Conservation (phyloP, 1,140 invertebrate genomes). For the Liolophura sinensis region DNA sequence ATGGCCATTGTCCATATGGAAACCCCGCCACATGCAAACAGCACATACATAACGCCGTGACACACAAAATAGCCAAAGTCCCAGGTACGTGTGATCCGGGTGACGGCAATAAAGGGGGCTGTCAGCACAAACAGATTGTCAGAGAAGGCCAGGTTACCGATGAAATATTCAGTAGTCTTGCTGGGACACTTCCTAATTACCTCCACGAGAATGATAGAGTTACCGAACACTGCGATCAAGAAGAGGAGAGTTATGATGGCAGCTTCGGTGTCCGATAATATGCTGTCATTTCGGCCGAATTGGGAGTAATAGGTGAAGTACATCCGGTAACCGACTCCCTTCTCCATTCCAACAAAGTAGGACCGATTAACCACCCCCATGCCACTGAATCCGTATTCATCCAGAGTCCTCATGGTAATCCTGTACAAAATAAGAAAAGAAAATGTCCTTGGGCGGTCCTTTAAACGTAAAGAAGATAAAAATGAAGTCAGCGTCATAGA, state of each 20-base stretch:
- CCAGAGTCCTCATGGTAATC: too few relatives aligned
- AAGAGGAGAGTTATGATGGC: conserved; percentile 29
- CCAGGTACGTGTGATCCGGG: conserved; percentile 36
- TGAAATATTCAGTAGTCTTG: conserved; percentile 40
- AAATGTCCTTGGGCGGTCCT: too few relatives aligned
- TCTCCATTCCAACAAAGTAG: conserved; percentile 27
- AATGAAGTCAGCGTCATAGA: too few relatives aligned
- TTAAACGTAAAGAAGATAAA: too few relatives aligned
- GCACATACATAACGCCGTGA: conserved; percentile 25
- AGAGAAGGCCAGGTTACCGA: conserved; percentile 42
- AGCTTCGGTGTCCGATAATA: conserved; percentile 29
- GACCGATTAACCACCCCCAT: conserved; percentile 21
- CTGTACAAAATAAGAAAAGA: too few relatives aligned
- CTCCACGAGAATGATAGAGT: conserved; percentile 30
- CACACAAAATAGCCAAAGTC: conserved; percentile 36
- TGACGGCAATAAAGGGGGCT: conserved; percentile 36
- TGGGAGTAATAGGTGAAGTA: conserved; percentile 46
- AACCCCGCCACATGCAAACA: conserved; percentile 37
- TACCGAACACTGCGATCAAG: conserved; percentile 46
- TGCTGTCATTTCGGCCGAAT: conserved; percentile 28
- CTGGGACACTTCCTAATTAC: conserved; percentile 26
- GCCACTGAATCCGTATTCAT: too few relatives aligned
- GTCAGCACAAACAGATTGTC: conserved; percentile 35
- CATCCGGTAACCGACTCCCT: conserved; percentile 37
- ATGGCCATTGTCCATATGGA: conserved; percentile 48